Percentiles rank a stretch among this genome's conserved stretches.
Evolutionary conservation across 2,888 invertebrate genomes (phyloP).

Genomic region (Tuberolachnus salignus): DNA sequence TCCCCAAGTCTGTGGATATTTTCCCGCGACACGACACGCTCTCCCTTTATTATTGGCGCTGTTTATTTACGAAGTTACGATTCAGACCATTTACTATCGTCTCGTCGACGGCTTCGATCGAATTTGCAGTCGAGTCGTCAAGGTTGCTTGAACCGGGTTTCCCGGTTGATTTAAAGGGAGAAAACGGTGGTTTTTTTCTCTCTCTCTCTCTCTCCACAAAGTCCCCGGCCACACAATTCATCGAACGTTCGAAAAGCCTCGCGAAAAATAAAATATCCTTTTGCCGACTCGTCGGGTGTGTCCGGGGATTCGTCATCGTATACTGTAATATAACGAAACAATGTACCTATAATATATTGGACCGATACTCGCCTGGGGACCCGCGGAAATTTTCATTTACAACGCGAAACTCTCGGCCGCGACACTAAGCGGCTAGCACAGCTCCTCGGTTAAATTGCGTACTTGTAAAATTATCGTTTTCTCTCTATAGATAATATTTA

Average conservation of each 20-base stretch:
- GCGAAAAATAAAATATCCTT: constrained; percentile 1
- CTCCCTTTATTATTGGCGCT: too few species aligned
- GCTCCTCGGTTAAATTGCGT: constrained; percentile 6
- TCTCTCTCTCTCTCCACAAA: too few species aligned
- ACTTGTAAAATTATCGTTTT: background rate
- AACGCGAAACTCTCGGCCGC: too few species aligned
- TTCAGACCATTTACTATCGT: too few species aligned
- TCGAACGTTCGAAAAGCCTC: background rate
- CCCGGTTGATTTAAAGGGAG: background rate
- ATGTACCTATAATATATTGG: background rate
- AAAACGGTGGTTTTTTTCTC: too few species aligned
- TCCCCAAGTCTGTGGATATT: too few species aligned
- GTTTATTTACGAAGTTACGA: too few species aligned
- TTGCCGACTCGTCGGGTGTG: background rate
- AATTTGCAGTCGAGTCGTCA: background rate
- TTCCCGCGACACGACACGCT: too few species aligned
- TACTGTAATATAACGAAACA: too few species aligned
- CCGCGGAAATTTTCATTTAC: too few species aligned
- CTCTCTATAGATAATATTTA: background rate
- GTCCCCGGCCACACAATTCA: constrained; percentile 6
- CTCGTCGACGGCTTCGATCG: background rate
- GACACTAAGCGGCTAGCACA: background rate
- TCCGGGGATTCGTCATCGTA: background rate
- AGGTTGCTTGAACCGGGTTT: background rate
- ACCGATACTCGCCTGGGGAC: background rate